These are phyloP conservation scores for Ridgeia piscesae DNA, from an alignment of 1,140 invertebrate genomes.

Conservation along the genomic window DNA sequence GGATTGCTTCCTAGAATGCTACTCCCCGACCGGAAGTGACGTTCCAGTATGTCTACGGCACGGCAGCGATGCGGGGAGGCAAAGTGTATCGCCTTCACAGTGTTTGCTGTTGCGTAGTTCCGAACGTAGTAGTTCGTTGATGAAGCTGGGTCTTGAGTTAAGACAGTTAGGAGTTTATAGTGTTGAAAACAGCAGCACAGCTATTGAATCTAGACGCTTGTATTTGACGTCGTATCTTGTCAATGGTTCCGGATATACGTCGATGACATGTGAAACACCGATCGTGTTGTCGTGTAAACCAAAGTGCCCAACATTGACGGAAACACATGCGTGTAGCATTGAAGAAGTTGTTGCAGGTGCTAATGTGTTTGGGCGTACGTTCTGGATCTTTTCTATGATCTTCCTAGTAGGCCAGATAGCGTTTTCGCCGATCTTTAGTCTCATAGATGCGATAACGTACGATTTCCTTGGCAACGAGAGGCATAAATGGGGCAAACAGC, in stretches of 20 bases:
- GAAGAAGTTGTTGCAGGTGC: background rate
- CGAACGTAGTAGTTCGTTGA: background rate
- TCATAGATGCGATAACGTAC: constrained; percentile 40
- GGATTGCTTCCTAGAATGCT: background rate
- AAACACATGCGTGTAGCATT: background rate
- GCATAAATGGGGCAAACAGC: constrained; percentile 73
- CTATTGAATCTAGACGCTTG: background rate
- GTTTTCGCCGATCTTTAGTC: constrained; percentile 32
- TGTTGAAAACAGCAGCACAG: background rate
- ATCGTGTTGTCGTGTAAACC: background rate
- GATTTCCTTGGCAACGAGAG: constrained; percentile 35
- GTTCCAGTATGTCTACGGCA: background rate
- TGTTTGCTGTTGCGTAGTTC: background rate
- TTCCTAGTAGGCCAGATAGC: constrained; percentile 33
- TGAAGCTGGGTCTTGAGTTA: background rate
- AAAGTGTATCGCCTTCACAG: background rate
- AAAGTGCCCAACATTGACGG: background rate
- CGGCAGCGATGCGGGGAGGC: background rate
- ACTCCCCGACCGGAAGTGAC: background rate
- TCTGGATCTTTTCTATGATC: constrained; percentile 40
- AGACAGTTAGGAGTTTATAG: no score
- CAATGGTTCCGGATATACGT: background rate
- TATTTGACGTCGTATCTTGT: background rate
- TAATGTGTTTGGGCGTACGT: constrained; percentile 25
- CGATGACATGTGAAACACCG: background rate